These are phyloP conservation scores for Dryas iulia DNA, from an alignment of 1,140 invertebrate species.

Conservation along the genomic window DNA sequence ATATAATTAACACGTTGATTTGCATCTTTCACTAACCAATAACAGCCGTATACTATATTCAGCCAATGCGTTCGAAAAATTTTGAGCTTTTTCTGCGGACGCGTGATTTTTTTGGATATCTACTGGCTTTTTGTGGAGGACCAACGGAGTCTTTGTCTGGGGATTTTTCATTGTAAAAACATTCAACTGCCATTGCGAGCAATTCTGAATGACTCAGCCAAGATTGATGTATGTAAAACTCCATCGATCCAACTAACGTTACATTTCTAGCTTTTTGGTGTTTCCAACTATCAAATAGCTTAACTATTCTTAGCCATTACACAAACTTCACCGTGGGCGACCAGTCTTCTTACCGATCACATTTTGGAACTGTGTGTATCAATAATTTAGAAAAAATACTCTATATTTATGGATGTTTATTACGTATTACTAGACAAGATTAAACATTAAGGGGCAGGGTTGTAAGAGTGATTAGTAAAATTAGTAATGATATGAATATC, in stretches of 20 bases:
- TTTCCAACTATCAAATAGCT: conserved; percentile 37
- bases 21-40: conserved; percentile 78
- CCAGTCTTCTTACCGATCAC: conserved; percentile 40
- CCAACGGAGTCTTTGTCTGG: not conserved
- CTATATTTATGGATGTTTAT: conserved; percentile 23
- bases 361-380: conserved; percentile 35
- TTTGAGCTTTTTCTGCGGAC: conserved; percentile 61
- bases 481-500: conserved; percentile 23
- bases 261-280: conserved; percentile 7
- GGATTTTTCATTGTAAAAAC: not conserved
- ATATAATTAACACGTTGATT: conserved; percentile 78
- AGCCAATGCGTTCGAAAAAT: conserved; percentile 72
- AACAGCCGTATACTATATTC: conserved; percentile 79
- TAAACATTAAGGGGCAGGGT: conserved; percentile 27
- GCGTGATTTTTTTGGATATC: conserved; percentile 35
- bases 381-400: conserved; percentile 20
- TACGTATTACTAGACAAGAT: conserved; percentile 20
- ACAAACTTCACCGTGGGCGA: conserved; percentile 30
- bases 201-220: not conserved
- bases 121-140: not conserved
- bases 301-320: conserved; percentile 27
- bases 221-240: conserved; percentile 7
- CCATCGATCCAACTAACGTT: conserved; percentile 6
- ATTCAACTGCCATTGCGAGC: not conserved
- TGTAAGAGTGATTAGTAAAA: conserved; percentile 16